Conservation (phyloP, 2,797 vertebrate genomes). For the Eulemur coronatus region DNA sequence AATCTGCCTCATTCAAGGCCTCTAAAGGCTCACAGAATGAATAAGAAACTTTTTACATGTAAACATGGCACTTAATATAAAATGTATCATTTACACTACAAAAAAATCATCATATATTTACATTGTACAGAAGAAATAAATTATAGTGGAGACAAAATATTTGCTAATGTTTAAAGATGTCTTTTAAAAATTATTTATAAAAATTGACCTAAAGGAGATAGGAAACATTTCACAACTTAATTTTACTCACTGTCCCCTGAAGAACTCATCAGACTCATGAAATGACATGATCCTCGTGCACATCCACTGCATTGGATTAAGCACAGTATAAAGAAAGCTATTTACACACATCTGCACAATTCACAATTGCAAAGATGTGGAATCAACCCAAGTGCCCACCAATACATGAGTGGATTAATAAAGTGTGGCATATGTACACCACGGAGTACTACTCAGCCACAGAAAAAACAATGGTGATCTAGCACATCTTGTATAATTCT, state of each 20-base stretch:
- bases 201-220: slow-evolving; percentile 14
- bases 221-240: background rate
- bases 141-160: background rate
- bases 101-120: background rate
- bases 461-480: too few species aligned
- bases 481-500: too few species aligned
- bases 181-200: background rate
- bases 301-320: background rate
- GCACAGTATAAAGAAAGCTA: background rate
- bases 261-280: background rate
- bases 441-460: too few species aligned
- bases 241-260: background rate
- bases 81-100: background rate
- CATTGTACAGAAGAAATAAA: background rate
- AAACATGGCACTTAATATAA: background rate
- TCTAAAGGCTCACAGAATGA: background rate
- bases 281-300: background rate
- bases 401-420: too few species aligned
- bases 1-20: slow-evolving; percentile 27
- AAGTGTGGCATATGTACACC: too few species aligned
- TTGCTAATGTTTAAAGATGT: background rate
- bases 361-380: too few species aligned
- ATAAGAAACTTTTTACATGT: background rate
- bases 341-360: background rate
- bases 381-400: too few species aligned